A percentile compares a stretch with the other conserved stretches of the same genome.
Conservation (phyloP, 2,113 vertebrate genomes). For the Vimba vimba region DNA sequence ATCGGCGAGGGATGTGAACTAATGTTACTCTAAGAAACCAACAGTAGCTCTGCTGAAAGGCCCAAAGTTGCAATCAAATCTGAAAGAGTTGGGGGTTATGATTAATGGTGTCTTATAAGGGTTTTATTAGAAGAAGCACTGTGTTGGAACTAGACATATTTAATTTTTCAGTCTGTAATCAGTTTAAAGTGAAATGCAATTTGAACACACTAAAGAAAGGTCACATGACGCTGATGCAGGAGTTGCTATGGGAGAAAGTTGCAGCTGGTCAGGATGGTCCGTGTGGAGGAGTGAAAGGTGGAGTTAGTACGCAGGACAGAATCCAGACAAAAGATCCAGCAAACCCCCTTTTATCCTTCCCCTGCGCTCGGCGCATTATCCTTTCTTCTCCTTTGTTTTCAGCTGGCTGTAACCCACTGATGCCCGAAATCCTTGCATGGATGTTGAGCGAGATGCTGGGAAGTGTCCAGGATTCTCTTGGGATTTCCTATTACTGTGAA, state of each 20-base stretch:
- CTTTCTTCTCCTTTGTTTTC: slow-evolving; percentile 46
- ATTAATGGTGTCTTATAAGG: neutral
- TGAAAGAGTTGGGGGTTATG: too few species aligned
- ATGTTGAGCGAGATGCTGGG: slow-evolving; percentile 32
- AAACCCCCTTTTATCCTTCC: neutral
- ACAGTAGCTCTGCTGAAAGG: slow-evolving; percentile 1
- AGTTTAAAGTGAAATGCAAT: neutral
- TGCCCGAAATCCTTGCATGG: slow-evolving; percentile 47
- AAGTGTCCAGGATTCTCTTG: neutral
- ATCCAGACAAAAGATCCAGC: slow-evolving; percentile 45
- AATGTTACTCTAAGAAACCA: slow-evolving; percentile 51
- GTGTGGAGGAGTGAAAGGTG: slow-evolving; percentile 42
- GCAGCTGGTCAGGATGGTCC: slow-evolving; percentile 31
- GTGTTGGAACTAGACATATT: neutral
- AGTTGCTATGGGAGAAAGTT: slow-evolving; percentile 40
- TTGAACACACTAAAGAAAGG: too few species aligned
- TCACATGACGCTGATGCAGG: neutral
- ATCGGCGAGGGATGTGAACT: slow-evolving; percentile 37
- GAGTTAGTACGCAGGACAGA: slow-evolving; percentile 52
- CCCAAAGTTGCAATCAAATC: neutral
- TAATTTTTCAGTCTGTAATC: neutral
- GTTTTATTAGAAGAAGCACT: neutral
- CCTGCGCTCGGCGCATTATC: slow-evolving; percentile 35
- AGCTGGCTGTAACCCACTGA: slow-evolving; percentile 46
- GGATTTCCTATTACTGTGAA: slow-evolving; percentile 1